phyloP scores from a whole-genome alignment of 1,140 invertebrate species.

The Pantala flavescens region DNA sequence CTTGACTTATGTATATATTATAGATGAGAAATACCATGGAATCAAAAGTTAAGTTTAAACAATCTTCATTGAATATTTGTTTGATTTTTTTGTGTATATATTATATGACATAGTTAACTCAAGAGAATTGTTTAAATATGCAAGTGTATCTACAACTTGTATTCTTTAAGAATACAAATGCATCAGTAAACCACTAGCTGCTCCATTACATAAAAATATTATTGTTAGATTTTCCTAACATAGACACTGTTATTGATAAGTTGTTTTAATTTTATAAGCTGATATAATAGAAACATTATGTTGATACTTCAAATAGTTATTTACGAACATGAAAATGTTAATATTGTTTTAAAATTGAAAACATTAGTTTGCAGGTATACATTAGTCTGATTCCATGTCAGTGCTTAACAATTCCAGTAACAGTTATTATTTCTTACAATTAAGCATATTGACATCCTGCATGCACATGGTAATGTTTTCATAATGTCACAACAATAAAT shows the following conservation, averaged over 20 bases:
- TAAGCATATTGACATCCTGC: neutral
- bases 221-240: slow-evolving; percentile 6
- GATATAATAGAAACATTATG: neutral
- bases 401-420: neutral
- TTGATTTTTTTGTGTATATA: neutral
- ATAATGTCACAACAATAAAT: neutral
- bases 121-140: neutral
- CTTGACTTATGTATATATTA: neutral
- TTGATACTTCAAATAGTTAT: slow-evolving; percentile 4
- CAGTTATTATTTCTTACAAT: neutral
- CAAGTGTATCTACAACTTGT: neutral
- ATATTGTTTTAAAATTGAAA: neutral
- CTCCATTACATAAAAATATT: neutral
- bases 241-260: neutral
- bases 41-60: neutral
- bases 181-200: neutral
- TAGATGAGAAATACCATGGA: neutral
- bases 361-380: neutral
- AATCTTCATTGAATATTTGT: neutral
- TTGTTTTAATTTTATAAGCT: neutral
- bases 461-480: neutral
- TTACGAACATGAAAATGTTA: neutral
- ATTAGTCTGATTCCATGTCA: neutral
- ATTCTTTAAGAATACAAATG: neutral
- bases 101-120: neutral